Percentiles rank a stretch among this genome's conserved stretches.
These are phyloP conservation scores for Epistrophella euchroma DNA, from an alignment of 2,888 invertebrate genomes.

Conservation along the genomic window DNA sequence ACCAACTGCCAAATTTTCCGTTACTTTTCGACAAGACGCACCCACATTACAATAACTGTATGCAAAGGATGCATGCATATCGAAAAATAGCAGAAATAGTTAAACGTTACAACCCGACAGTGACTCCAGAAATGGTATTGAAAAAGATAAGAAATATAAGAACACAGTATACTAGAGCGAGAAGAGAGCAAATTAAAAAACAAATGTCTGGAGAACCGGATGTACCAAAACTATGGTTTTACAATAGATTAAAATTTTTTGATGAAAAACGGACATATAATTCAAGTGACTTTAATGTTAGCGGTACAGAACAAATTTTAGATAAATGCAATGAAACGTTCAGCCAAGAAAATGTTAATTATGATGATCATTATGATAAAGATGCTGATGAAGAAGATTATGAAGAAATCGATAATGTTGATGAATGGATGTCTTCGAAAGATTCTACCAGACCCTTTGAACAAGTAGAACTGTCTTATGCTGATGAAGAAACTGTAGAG, in stretches of 20 bases:
- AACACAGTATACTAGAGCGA: constrained; percentile 20
- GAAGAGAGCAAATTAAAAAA: background rate
- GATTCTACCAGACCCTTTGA: constrained; percentile 15
- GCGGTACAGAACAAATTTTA: background rate
- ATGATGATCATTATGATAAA: background rate
- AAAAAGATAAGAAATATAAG: constrained; percentile 26
- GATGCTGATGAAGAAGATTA: background rate
- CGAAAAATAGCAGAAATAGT: background rate
- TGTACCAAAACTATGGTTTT: constrained; percentile 36
- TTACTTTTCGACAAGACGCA: constrained; percentile 5
- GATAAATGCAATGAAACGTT: background rate
- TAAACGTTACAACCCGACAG: background rate
- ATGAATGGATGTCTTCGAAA: constrained; percentile 6
- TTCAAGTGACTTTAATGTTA: background rate
- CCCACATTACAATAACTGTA: background rate
- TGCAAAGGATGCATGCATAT: background rate
- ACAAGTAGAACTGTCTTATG: background rate
- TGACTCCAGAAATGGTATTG: background rate
- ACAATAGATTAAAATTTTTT: constrained; percentile 11
- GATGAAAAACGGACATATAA: constrained; percentile 5
- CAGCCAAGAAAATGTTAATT: background rate
- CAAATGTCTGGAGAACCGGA: background rate
- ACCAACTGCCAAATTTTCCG: constrained; percentile 8
- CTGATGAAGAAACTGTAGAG: no score
- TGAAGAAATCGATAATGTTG: background rate